phyloP scores from a whole-genome alignment of 1,140 invertebrate species.

The Drosophila pseudoananassae region DNA sequence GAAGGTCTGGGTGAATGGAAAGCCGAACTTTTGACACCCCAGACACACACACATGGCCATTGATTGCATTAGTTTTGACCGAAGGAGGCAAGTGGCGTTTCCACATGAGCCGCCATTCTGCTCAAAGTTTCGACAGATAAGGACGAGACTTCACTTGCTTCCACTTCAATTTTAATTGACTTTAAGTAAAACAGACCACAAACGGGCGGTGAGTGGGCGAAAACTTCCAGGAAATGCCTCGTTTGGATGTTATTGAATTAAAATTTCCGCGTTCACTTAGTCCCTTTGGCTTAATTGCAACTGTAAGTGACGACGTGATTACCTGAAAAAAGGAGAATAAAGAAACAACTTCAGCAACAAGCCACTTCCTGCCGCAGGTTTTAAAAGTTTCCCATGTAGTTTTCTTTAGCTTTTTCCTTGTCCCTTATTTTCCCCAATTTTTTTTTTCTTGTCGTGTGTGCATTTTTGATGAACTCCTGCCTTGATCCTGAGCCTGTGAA shows the following conservation, averaged over 20 bases:
- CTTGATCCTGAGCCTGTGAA: constrained; percentile 22
- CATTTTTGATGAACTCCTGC: constrained; percentile 72
- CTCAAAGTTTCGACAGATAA: constrained; percentile 59
- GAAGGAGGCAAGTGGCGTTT: constrained; percentile 25
- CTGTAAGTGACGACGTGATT: constrained; percentile 73
- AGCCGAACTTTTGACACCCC: constrained; percentile 26
- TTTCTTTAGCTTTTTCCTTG: constrained; percentile 54
- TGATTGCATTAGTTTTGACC: constrained; percentile 65
- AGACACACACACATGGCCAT: constrained; percentile 37
- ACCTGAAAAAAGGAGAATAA: constrained; percentile 41
- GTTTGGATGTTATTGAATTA: constrained; percentile 80
- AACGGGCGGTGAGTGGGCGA: constrained; percentile 15
- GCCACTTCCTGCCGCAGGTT: constrained; percentile 68
- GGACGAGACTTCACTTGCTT: constrained; percentile 40
- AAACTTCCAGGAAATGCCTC: constrained; percentile 66
- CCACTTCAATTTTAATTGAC: constrained; percentile 74
- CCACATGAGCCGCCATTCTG: constrained; percentile 46
- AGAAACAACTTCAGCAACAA: constrained; percentile 18
- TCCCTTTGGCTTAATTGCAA: constrained; percentile 54
- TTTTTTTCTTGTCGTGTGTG: constrained; percentile 41
- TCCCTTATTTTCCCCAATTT: constrained; percentile 21
- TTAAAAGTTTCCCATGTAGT: constrained; percentile 51
- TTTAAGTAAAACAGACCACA: constrained; percentile 71
- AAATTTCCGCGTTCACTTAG: constrained; percentile 60
- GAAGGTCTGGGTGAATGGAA: constrained; percentile 5